Evolutionary conservation across 2,797 vertebrate genomes (phyloP).

Genomic region (Ctenochaetus hawaiiensis): DNA sequence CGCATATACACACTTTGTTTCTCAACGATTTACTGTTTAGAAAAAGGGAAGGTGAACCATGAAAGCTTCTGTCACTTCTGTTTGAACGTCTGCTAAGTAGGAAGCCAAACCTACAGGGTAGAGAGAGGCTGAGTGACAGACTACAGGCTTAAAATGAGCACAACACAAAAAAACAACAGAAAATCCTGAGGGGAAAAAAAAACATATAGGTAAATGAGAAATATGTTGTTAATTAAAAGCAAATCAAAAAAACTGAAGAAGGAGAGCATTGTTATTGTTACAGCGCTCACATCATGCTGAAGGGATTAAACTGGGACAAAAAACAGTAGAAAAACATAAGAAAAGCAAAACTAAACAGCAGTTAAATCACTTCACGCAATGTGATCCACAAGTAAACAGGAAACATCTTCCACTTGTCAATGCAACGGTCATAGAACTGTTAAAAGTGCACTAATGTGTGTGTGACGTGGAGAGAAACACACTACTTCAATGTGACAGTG

Average conservation of each 20-base stretch:
- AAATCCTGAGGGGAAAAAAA: constrained; percentile 12
- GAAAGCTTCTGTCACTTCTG: constrained; percentile 42
- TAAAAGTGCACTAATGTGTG: background rate
- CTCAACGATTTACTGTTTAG: constrained; percentile 24
- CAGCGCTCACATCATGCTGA: constrained; percentile 1
- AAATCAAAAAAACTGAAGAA: constrained; percentile 2
- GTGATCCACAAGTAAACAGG: background rate
- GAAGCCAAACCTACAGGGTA: constrained; percentile 12
- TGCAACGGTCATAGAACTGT: background rate
- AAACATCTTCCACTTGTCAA: constrained; percentile 1
- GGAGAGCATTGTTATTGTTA: background rate
- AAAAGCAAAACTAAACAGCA: constrained; percentile 12
- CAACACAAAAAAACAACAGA: background rate
- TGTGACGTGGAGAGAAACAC: constrained; percentile 5
- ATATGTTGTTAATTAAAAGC: constrained; percentile 8
- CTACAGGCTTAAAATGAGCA: constrained; percentile 3
- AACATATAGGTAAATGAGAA: background rate
- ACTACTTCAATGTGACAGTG: background rate
- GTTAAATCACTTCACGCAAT: background rate
- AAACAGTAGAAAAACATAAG: constrained; percentile 21
- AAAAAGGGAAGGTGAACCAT: constrained; percentile 62
- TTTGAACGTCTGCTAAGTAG: constrained; percentile 9
- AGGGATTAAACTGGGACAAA: constrained; percentile 8
- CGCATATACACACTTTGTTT: constrained; percentile 38
- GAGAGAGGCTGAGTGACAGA: constrained; percentile 1